These are phyloP conservation scores for Drosophila affinis DNA, from an alignment of 2,888 invertebrate species.

Conservation along the genomic window DNA sequence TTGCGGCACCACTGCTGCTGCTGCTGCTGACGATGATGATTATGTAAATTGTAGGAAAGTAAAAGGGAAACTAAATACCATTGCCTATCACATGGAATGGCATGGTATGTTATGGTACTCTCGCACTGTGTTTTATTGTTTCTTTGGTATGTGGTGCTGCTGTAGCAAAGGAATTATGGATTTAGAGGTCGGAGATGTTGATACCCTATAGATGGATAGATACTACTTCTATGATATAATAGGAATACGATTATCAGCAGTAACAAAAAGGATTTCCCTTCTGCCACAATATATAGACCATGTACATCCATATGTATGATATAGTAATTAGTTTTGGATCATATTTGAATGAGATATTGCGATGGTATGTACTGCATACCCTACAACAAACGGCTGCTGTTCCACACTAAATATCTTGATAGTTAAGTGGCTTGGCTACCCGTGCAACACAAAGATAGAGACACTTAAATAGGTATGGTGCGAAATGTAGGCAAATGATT, in stretches of 20 bases:
- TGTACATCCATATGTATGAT: too few species aligned
- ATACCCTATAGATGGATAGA: not conserved
- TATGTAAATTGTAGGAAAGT: slow-evolving; percentile 75
- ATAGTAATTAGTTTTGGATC: not conserved
- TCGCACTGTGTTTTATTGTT: slow-evolving; percentile 27
- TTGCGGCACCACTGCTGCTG: slow-evolving; percentile 37
- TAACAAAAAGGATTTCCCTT: too few species aligned
- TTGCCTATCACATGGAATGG: slow-evolving; percentile 19
- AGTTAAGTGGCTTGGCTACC: slow-evolving; percentile 36
- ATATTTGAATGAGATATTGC: not conserved
- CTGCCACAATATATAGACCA: too few species aligned
- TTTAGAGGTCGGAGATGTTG: not conserved
- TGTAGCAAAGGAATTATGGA: not conserved
- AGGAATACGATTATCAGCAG: too few species aligned
- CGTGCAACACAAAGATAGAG: slow-evolving; percentile 41
- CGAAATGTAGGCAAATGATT: slow-evolving; percentile 55
- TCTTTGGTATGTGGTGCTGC: not conserved
- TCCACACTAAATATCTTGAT: slow-evolving; percentile 32
- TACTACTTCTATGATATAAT: too few species aligned
- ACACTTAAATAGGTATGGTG: slow-evolving; percentile 35
- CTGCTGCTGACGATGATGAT: slow-evolving; percentile 55
- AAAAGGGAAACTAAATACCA: slow-evolving; percentile 78
- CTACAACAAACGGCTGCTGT: slow-evolving; percentile 17
- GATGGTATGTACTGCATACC: not conserved
- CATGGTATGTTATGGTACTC: not conserved